These are phyloP conservation scores for Stramonita haemastoma DNA, from an alignment of 2,888 invertebrate species.

Conservation along the genomic window DNA sequence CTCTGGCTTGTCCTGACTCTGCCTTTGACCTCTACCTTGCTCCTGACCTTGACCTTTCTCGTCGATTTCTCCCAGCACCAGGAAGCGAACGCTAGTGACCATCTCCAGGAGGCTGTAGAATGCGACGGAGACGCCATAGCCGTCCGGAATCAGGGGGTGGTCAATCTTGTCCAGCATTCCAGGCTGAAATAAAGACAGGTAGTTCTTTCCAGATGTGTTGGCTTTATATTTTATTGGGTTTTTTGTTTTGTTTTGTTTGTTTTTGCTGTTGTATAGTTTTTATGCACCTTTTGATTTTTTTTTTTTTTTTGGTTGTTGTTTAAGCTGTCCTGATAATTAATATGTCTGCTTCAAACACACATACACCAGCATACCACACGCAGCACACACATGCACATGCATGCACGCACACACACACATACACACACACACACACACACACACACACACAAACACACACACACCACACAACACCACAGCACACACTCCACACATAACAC, in stretches of 20 bases:
- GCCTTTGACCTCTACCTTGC: slow-evolving; percentile 38
- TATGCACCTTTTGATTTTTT: too few relatives aligned
- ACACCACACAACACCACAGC: background rate
- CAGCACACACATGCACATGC: too few relatives aligned
- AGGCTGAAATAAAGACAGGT: slow-evolving; percentile 80
- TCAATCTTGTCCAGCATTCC: slow-evolving; percentile 98
- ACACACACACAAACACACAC: background rate
- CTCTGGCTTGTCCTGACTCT: slow-evolving; percentile 19
- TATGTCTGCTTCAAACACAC: too few relatives aligned
- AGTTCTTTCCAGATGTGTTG: too few relatives aligned
- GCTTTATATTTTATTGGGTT: too few relatives aligned
- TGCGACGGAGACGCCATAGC: slow-evolving; percentile 97
- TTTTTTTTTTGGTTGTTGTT: too few relatives aligned
- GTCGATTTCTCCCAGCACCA: slow-evolving; percentile 79
- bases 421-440: background rate
- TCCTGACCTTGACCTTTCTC: slow-evolving; percentile 43
- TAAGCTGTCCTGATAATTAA: too few relatives aligned
- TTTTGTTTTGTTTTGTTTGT: too few relatives aligned
- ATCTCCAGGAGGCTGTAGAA: slow-evolving; percentile 95
- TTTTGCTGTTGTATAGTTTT: too few relatives aligned
- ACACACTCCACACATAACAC: background rate
- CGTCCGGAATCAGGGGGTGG: slow-evolving; percentile 95
- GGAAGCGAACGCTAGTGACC: slow-evolving; percentile 83
- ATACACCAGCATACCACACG: background rate
- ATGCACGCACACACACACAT: background rate